These are phyloP conservation scores for Cataglyphis livida DNA, from an alignment of 2,888 invertebrate species.

Conservation along the genomic window DNA sequence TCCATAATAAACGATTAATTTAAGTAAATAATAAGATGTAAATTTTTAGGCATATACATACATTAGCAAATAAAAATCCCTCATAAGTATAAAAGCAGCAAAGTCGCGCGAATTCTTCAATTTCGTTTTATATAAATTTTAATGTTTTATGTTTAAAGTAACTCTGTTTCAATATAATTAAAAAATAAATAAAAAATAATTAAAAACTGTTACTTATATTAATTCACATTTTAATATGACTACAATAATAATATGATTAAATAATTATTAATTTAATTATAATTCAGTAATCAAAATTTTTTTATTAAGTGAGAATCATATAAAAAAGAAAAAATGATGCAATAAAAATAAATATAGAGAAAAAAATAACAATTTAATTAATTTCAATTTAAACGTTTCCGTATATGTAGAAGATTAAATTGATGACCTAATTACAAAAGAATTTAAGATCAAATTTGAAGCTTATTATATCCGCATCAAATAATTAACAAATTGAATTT, in stretches of 20 bases:
- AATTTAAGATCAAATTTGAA: slow-evolving; percentile 28
- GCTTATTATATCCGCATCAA: background rate
- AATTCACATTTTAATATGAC: background rate
- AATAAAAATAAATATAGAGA: slow-evolving; percentile 1
- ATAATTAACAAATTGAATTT: slow-evolving; percentile 31
- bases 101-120: background rate
- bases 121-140: background rate
- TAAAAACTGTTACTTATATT: background rate
- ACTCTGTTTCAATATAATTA: background rate
- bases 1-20: slow-evolving; percentile 37
- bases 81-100: background rate
- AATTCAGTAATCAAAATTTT: slow-evolving; percentile 3
- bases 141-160: background rate
- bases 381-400: slow-evolving; percentile 6
- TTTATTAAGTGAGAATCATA: background rate
- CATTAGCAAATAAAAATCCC: slow-evolving; percentile 23
- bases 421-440: slow-evolving; percentile 1
- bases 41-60: slow-evolving; percentile 22
- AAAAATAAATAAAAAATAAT: background rate
- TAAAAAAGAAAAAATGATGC: background rate
- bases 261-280: background rate
- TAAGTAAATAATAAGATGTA: background rate
- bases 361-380: slow-evolving; percentile 3
- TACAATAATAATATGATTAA: background rate
- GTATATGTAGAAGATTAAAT: slow-evolving; percentile 8